Percentiles rank a stretch among this genome's conserved stretches.
These are phyloP conservation scores for Ganaspis brasiliensis DNA, from an alignment of 2,888 invertebrate species.

Conservation along the genomic window DNA sequence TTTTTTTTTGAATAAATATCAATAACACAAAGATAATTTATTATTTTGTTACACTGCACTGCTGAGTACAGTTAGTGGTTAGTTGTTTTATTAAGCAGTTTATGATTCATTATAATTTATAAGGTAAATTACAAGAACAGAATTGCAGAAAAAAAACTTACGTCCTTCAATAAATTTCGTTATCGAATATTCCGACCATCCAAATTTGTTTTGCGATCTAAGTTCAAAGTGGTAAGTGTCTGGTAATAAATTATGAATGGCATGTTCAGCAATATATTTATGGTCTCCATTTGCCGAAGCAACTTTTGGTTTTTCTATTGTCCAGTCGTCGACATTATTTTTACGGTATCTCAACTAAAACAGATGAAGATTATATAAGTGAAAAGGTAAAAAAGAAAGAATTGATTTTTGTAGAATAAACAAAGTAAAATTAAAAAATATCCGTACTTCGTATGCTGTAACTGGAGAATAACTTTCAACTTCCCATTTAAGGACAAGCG, in stretches of 20 bases:
- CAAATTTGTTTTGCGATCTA: conserved; percentile 70
- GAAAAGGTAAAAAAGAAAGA: neutral
- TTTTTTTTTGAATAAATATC: neutral
- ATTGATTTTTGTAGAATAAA: no score
- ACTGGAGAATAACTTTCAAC: conserved; percentile 75
- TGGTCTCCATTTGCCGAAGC: conserved; percentile 66
- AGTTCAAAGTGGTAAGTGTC: conserved; percentile 73
- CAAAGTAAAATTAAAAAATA: neutral
- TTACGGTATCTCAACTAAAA: conserved; percentile 72
- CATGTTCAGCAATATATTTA: conserved; percentile 68
- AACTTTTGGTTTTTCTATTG: conserved; percentile 63
- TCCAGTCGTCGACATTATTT: conserved; percentile 66
- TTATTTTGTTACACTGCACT: neutral
- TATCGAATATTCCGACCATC: conserved; percentile 72
- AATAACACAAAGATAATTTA: no score
- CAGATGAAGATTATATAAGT: no score
- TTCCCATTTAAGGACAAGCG: conserved; percentile 70
- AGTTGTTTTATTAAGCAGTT: neutral
- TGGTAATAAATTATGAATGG: conserved; percentile 66
- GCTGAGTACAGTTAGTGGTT: no score
- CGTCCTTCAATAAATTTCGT: conserved; percentile 68
- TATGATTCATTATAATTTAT: conserved; percentile 4
- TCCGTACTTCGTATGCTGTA: conserved; percentile 70
- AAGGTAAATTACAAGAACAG: neutral
- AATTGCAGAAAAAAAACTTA: conserved; percentile 57